Evolutionary conservation across 2,888 invertebrate genomes (phyloP), one percentile per base, ranked within the genome.

Genomic region (Sinhomidia bicolor): DNA sequence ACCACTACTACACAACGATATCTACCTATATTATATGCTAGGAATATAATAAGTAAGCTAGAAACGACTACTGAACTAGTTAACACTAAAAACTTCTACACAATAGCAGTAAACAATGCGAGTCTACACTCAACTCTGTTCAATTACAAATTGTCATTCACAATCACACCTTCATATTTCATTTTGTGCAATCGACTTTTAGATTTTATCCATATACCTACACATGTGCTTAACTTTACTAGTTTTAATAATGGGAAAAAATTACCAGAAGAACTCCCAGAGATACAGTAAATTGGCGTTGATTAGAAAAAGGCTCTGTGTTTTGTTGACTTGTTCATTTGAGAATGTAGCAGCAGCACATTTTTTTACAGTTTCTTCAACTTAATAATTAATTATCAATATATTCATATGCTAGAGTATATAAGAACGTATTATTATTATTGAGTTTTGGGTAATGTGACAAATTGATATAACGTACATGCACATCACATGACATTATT

Each of bases 251-350:
- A 57, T 78, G 57, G 78, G 78, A 78, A 78, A 78, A 54, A 54
- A 29, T 78, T 78, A 78, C 57, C 78, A 78, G 57, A 78, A 57
- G 23, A 32, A 78, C 57, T 78, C 57, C 78, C 78, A 54, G 78
- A 78, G 78, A 78, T 57, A 78, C 32, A 51, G 78, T 54, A 57
- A 57, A 78, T 78, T 78, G 78, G 78, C 78, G 78, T 78, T 78
- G 57, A 57, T 57, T 78, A 78, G 57, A 78, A 78, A 78, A 57
- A 78, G 57, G 78, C 78, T 78, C 57, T 54, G 32, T 57, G 54
- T 78, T 54, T 57, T 57, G 57, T 78, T 78, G 78, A 78, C 78
- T 54, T 78, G 57, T 78, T 78, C 74, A 78, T 78, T 78, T 78
- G 57, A 78, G 78, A 57, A 78, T 57, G 78, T 36, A 78, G 54